Evolutionary conservation across 2,113 vertebrate genomes (phyloP).

Genomic region (Dicentrarchus labrax): DNA sequence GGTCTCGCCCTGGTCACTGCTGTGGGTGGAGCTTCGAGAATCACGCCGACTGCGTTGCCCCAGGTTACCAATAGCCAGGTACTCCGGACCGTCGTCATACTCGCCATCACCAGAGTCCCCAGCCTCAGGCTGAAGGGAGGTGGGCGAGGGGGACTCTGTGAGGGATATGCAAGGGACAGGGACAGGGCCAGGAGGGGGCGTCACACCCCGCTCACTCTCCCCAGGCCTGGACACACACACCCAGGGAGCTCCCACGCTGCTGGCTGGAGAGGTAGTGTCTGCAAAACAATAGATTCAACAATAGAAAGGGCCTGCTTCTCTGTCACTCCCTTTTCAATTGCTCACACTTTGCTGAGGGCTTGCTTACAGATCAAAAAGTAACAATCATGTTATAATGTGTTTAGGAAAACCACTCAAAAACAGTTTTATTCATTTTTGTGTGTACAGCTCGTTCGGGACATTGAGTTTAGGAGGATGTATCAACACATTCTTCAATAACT

Average conservation of each 20-base stretch:
- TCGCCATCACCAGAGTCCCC: constrained; percentile 86
- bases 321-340: no score
- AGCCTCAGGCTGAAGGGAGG: constrained; percentile 48
- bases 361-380: not conserved
- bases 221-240: constrained; percentile 48
- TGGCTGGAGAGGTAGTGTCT: constrained; percentile 67
- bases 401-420: not conserved
- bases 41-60: constrained; percentile 84
- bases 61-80: constrained; percentile 95
- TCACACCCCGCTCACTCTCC: constrained; percentile 28
- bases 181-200: constrained; percentile 3
- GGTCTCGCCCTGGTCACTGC: constrained; percentile 66
- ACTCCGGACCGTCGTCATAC: constrained; percentile 93
- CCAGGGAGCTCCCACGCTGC: constrained; percentile 74
- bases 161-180: constrained; percentile 57
- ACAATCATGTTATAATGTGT: not conserved
- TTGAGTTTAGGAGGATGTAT: not conserved
- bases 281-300: constrained; percentile 20
- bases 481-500: constrained; percentile 48
- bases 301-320: not conserved
- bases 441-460: constrained; percentile 10
- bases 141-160: constrained; percentile 40
- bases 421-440: not conserved
- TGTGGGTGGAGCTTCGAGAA: constrained; percentile 77
- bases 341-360: not conserved